These are phyloP conservation scores for Scaptomyza cyrtandrae DNA, from an alignment of 2,888 invertebrate species.

Conservation along the genomic window DNA sequence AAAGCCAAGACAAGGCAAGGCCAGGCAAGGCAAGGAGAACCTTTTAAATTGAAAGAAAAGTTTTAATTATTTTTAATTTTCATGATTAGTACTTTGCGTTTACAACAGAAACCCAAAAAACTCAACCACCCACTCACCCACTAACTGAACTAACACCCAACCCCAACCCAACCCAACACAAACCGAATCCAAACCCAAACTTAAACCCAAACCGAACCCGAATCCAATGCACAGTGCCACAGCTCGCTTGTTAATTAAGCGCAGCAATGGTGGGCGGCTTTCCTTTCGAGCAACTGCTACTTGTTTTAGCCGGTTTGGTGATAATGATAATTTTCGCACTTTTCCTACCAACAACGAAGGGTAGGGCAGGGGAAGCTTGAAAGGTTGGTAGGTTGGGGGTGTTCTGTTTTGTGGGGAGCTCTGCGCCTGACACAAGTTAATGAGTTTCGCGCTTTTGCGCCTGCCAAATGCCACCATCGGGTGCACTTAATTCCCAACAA, in stretches of 20 bases:
- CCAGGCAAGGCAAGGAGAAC: constrained; percentile 14
- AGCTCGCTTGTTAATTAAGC: constrained; percentile 80
- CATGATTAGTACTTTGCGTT: constrained; percentile 81
- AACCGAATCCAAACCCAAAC: not conserved
- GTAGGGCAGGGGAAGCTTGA: constrained; percentile 1
- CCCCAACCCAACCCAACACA: too few relatives aligned
- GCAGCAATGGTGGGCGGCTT: constrained; percentile 71
- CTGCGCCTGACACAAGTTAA: constrained; percentile 75
- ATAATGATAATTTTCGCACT: constrained; percentile 83
- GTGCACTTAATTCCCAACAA: constrained; percentile 70
- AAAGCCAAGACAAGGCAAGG: constrained; percentile 8
- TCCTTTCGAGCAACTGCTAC: constrained; percentile 18
- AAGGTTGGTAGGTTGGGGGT: too few relatives aligned
- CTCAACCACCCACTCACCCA: not conserved
- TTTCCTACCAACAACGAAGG: constrained; percentile 28
- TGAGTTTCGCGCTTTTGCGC: constrained; percentile 78
- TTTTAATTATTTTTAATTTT: constrained; percentile 83
- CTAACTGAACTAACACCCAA: not conserved
- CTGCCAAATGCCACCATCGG: constrained; percentile 77
- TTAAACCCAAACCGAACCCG: not conserved
- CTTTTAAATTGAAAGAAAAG: constrained; percentile 74
- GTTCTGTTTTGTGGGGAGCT: constrained; percentile 33
- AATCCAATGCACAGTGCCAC: not conserved
- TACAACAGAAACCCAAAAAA: constrained; percentile 42
- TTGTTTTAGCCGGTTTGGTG: constrained; percentile 65